Evolutionary conservation across 1,140 invertebrate species (phyloP).

Genomic region (Bombus vancouverensis): DNA sequence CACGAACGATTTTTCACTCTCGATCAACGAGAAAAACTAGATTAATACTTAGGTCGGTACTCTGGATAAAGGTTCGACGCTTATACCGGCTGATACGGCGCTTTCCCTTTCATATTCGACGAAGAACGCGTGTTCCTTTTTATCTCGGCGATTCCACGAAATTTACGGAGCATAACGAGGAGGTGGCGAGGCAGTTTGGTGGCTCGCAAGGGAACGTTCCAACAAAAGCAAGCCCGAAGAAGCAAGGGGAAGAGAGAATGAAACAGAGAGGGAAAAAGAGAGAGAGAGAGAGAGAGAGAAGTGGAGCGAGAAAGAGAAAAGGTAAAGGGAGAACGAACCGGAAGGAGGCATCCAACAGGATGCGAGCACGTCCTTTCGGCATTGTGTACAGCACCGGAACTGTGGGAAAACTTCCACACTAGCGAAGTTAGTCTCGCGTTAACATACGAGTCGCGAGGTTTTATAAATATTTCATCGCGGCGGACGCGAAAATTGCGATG

Average conservation of each 20-base stretch:
- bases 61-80: background rate
- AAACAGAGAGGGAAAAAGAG: background rate
- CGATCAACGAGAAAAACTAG: no score
- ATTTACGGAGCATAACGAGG: conserved; percentile 63
- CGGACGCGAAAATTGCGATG: conserved; percentile 22
- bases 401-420: conserved; percentile 75
- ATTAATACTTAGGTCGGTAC: no score
- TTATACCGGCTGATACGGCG: background rate
- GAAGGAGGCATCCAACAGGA: conserved; percentile 73
- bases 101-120: conserved; percentile 32
- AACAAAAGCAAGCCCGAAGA: conserved; percentile 44
- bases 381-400: conserved; percentile 73
- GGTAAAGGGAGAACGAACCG: conserved; percentile 53
- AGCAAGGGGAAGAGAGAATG: conserved; percentile 7
- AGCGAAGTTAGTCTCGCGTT: conserved; percentile 1
- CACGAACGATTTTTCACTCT: no score
- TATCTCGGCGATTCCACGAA: conserved; percentile 56
- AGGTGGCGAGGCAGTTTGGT: conserved; percentile 46
- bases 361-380: conserved; percentile 72
- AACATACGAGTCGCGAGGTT: background rate
- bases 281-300: background rate
- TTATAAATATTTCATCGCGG: conserved; percentile 33
- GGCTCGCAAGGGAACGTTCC: conserved; percentile 29
- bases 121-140: background rate
- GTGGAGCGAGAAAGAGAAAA: background rate